Conservation (phyloP, 1,140 invertebrate genomes). For the Portunus trituberculatus region DNA sequence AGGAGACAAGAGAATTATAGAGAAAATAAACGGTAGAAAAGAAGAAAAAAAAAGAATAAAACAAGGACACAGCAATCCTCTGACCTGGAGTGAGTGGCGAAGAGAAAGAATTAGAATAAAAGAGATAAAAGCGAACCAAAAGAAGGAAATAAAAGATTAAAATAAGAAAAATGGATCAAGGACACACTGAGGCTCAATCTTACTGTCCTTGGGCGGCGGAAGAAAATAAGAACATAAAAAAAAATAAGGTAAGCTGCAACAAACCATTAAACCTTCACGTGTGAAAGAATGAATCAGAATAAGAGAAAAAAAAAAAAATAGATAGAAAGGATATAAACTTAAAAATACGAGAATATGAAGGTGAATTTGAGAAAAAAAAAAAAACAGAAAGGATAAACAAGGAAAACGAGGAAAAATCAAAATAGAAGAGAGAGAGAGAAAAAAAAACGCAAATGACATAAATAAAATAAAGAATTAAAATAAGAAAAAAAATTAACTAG, state of each 20-base stretch:
- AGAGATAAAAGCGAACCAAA: neutral
- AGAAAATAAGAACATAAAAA: neutral
- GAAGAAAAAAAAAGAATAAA: neutral
- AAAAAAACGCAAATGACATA: neutral
- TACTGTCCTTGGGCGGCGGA: neutral
- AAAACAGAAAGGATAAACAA: neutral
- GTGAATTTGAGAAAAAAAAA: neutral
- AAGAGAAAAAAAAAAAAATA: neutral
- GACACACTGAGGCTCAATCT: too few relatives aligned
- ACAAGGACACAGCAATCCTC: neutral
- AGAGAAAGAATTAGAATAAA: neutral
- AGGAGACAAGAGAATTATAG: too few relatives aligned
- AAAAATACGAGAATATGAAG: neutral
- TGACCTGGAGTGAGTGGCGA: neutral
- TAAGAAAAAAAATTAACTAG: neutral
- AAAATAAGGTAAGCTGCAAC: neutral
- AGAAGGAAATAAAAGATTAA: neutral
- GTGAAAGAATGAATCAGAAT: neutral
- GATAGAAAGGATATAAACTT: neutral
- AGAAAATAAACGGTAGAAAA: neutral
- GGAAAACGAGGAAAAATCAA: neutral
- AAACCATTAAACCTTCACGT: neutral
- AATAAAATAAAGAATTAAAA: neutral
- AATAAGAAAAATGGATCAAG: neutral
- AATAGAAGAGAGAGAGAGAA: neutral